Conservation (phyloP, 30 jellyfish, hydroid and myxozoan species). For the Rhopilema esculentum region DNA sequence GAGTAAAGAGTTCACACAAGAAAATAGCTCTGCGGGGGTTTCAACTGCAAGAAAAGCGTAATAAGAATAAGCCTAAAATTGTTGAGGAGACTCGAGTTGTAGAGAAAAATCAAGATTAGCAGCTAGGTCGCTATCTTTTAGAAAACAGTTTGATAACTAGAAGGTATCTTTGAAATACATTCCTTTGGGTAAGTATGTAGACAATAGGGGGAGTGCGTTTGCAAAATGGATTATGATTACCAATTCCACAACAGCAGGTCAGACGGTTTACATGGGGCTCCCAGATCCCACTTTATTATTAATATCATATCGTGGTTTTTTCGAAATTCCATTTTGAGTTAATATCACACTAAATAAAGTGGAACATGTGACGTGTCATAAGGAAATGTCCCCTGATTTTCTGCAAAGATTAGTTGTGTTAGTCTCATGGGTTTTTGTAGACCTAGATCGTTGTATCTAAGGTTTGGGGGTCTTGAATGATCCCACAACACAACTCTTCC, state of each 20-base stretch:
- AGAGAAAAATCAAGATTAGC: neutral
- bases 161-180: neutral
- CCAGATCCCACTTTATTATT: neutral
- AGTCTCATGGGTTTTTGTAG: no score
- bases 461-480: no score
- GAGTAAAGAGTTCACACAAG: no score
- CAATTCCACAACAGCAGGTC: neutral
- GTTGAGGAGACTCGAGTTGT: neutral
- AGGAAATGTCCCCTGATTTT: no score
- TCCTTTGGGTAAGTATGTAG: neutral
- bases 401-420: no score
- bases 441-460: no score
- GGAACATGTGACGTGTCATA: no score
- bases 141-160: neutral
- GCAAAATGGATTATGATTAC: neutral
- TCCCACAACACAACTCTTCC: no score
- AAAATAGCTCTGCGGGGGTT: no score
- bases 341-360: neutral
- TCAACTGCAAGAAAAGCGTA: no score
- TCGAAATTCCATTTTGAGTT: neutral
- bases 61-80: neutral
- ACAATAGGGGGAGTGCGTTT: neutral
- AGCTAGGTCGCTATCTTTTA: neutral
- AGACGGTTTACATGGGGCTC: neutral
- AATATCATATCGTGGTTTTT: neutral